phyloP scores from a whole-genome alignment of 2,888 invertebrate genomes.

The Stenurella melanura region DNA sequence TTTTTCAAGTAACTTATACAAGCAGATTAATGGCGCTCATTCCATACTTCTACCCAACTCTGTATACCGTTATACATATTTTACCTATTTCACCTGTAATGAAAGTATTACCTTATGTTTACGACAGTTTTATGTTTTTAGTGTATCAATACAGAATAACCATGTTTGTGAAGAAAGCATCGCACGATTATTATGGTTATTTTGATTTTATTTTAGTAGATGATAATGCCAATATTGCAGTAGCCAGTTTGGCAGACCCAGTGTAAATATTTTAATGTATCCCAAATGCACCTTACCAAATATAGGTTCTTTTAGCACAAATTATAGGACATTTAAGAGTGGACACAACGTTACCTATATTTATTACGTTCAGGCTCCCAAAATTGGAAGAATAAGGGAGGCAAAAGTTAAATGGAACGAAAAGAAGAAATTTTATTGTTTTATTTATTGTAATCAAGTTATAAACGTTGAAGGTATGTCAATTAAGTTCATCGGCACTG shows the following conservation, averaged over 20 bases:
- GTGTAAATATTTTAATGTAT: conserved; percentile 57
- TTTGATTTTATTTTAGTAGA: conserved; percentile 68
- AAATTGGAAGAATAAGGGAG: conserved; percentile 62
- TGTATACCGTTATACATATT: too few species aligned
- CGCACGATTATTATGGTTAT: conserved; percentile 57
- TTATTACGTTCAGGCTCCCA: conserved; percentile 66
- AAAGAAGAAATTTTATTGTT: conserved; percentile 60
- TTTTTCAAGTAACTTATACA: too few species aligned
- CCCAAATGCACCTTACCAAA: background rate
- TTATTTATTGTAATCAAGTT: conserved; percentile 62
- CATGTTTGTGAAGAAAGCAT: conserved; percentile 37
- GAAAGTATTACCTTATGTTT: background rate
- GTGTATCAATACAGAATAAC: conserved; percentile 59
- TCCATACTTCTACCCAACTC: too few species aligned
- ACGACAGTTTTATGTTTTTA: conserved; percentile 42
- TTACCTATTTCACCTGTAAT: background rate
- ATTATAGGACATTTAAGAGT: conserved; percentile 42
- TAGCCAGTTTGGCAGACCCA: conserved; percentile 58
- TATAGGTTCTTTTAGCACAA: conserved; percentile 37
- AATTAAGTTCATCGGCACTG: conserved; percentile 58
- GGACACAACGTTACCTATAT: conserved; percentile 61
- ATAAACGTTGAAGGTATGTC: conserved; percentile 61
- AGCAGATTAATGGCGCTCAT: too few species aligned
- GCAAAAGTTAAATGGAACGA: conserved; percentile 68
- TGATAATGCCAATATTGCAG: conserved; percentile 61